Evolutionary conservation across 2,113 vertebrate genomes (phyloP).

Genomic region (Euleptes europaea): DNA sequence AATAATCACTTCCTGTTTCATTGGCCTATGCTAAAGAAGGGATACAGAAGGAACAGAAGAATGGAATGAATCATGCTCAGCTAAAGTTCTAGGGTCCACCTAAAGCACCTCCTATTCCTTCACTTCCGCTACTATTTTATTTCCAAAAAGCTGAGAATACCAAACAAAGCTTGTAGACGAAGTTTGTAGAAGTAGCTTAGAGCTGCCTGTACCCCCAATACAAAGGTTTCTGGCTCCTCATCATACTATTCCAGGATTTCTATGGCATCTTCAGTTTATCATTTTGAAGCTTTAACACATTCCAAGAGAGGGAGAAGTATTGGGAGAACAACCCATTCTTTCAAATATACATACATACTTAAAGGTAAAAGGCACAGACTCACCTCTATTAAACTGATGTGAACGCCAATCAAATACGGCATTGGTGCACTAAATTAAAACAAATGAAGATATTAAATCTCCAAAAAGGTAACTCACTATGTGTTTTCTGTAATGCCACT

Average conservation of each 20-base stretch:
- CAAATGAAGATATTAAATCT: slow-evolving; percentile 18
- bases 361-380: slow-evolving; percentile 51
- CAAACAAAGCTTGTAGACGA: not conserved
- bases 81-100: not conserved
- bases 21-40: not conserved
- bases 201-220: not conserved
- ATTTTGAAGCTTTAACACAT: not conserved
- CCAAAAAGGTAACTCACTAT: not conserved
- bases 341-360: fast-evolving
- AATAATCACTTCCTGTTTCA: not conserved
- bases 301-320: not conserved
- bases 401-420: slow-evolving; percentile 97
- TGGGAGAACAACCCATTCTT: not conserved
- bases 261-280: not conserved
- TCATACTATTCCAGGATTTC: not conserved
- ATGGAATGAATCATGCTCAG: not conserved
- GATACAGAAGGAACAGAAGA: not conserved
- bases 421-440: slow-evolving; percentile 89
- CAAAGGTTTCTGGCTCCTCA: too few relatives aligned
- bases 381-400: slow-evolving; percentile 96
- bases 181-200: not conserved
- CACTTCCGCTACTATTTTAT: not conserved
- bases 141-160: not conserved
- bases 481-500: not conserved
- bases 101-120: not conserved